These are phyloP conservation scores for Chelonus insularis DNA, from an alignment of 1,140 invertebrate genomes.

Conservation along the genomic window DNA sequence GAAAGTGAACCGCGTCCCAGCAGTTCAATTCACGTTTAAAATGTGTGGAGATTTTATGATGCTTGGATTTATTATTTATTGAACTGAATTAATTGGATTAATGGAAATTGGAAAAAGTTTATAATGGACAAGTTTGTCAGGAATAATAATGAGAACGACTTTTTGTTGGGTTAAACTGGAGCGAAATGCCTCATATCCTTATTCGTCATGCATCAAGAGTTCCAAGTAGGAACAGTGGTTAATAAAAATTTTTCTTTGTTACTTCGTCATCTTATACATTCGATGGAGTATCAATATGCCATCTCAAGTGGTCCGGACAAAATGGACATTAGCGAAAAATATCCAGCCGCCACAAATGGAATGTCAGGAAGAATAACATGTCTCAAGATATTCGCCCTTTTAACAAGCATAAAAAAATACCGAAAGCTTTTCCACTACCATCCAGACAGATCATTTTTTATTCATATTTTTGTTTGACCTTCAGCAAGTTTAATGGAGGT, in stretches of 20 bases:
- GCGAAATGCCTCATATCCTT: constrained; percentile 20
- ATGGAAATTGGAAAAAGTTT: not conserved
- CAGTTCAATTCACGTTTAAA: no score
- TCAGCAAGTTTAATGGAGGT: constrained; percentile 27
- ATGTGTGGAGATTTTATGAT: no score
- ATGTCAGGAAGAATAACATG: constrained; percentile 1
- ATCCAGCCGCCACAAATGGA: not conserved
- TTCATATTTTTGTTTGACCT: constrained; percentile 27
- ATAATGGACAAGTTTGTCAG: not conserved
- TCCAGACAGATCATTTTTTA: constrained; percentile 24
- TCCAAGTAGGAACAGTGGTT: constrained; percentile 4
- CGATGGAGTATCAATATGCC: not conserved
- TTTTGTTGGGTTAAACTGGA: constrained; percentile 18
- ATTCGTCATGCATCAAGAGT: constrained; percentile 25
- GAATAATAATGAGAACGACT: constrained; percentile 10
- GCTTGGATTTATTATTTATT: no score
- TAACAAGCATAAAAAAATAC: not conserved
- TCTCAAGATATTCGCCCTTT: constrained; percentile 7
- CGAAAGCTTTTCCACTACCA: not conserved
- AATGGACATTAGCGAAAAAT: not conserved
- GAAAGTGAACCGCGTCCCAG: no score
- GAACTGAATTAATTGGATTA: not conserved
- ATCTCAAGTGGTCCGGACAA: not conserved
- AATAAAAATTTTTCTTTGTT: constrained; percentile 15
- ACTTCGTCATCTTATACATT: not conserved